Conservation (phyloP, 2,888 invertebrate genomes). For the Ectemnius lituratus region DNA sequence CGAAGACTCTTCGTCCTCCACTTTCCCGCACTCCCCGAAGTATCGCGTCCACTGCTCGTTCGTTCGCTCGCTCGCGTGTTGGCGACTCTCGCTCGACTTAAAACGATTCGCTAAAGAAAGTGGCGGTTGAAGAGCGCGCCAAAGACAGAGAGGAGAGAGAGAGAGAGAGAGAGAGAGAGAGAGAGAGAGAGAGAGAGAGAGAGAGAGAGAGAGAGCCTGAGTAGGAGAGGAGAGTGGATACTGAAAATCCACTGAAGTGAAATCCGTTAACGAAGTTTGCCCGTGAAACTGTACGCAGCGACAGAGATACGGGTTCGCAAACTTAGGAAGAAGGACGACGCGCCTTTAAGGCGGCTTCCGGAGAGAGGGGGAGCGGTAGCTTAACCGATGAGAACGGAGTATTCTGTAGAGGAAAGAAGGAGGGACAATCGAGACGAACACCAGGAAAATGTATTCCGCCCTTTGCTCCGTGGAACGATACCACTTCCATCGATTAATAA, state of each 20-base stretch:
- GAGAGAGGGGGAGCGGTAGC: neutral
- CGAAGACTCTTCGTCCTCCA: constrained; percentile 7
- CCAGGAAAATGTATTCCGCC: neutral
- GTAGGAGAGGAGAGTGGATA: constrained; percentile 30
- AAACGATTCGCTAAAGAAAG: constrained; percentile 49
- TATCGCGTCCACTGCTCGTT: constrained; percentile 36
- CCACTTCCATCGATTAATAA: no score
- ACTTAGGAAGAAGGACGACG: constrained; percentile 36
- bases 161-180: no score
- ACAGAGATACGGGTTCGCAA: constrained; percentile 57
- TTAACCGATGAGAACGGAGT: constrained; percentile 13
- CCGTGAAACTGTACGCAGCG: constrained; percentile 53
- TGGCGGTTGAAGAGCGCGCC: constrained; percentile 37
- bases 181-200: no score
- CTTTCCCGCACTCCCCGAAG: constrained; percentile 24
- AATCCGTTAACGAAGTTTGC: constrained; percentile 65
- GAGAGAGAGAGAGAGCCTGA: no score
- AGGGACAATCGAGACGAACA: neutral
- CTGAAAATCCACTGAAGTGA: constrained; percentile 55
- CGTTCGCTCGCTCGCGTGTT: constrained; percentile 30
- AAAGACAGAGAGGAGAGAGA: constrained; percentile 9
- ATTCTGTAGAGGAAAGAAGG: constrained; percentile 1
- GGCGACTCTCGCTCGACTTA: constrained; percentile 47
- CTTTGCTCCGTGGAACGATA: neutral
- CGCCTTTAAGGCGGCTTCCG: neutral